Conservation (phyloP, 2,113 vertebrate genomes). For the Cyrtonyx montezumae region DNA sequence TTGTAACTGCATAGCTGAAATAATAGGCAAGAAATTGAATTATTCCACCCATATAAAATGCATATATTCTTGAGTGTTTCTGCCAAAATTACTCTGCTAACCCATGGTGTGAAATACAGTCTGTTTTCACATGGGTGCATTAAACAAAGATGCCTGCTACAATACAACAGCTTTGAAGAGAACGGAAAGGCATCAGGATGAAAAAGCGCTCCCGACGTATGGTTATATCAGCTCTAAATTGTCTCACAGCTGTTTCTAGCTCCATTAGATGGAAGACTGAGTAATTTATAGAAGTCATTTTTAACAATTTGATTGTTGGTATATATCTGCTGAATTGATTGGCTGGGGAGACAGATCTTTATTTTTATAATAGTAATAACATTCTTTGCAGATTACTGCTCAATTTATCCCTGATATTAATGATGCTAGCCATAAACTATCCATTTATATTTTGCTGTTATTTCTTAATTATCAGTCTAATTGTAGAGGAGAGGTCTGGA, state of each 20-base stretch:
- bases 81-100: constrained; percentile 69
- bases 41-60: constrained; percentile 75
- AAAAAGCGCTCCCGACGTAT: constrained; percentile 60
- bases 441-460: constrained; percentile 73
- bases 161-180: constrained; percentile 46
- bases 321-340: constrained; percentile 84
- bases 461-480: constrained; percentile 80
- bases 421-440: constrained; percentile 47
- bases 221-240: constrained; percentile 76
- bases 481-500: constrained; percentile 46
- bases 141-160: constrained; percentile 66
- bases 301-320: constrained; percentile 83
- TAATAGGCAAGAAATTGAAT: constrained; percentile 77
- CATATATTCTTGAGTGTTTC: constrained; percentile 69
- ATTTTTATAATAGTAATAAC: constrained; percentile 83
- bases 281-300: constrained; percentile 82
- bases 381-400: constrained; percentile 77
- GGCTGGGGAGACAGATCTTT: constrained; percentile 80
- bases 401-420: constrained; percentile 74
- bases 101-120: constrained; percentile 63
- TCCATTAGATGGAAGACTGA: constrained; percentile 74
- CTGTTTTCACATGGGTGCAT: constrained; percentile 72
- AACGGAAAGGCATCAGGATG: constrained; percentile 58
- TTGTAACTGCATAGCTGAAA: constrained; percentile 68
- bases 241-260: constrained; percentile 78